Evolutionary conservation across 2,797 vertebrate species (phyloP), one percentile per base, ranked within the genome.

Genomic region (Lophius americanus): DNA sequence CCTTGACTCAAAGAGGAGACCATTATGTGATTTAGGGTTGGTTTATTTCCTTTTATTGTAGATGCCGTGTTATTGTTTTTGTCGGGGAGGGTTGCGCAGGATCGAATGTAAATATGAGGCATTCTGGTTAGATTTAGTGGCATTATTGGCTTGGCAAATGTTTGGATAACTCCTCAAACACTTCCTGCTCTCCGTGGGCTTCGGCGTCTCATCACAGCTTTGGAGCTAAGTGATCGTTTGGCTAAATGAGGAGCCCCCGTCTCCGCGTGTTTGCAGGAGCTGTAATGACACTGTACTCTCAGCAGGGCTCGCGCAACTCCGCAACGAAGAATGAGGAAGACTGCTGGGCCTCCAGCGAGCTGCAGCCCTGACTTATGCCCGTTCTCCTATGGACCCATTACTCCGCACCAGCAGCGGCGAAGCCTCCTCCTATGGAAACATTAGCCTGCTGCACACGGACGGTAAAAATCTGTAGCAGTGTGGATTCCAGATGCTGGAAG

Each of bases 121-220:
- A 94, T 95, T 95, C 94, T 94, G 35, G 93, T 92, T 94, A 96
- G 96, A 97, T 97, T 96, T 96, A 96, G 94, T 93, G 95, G 94
- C 95, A 94, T 96, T 98, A 97, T 95, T 96, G 95, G 95, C 95
- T 96, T 96, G 94, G 94, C 93, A 96, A 96, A 94, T 96, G 95
- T 97, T 97, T 96, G 95, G 96, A 95, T 95, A 96, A 96, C 95
- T 96, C 94, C 90, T 96, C 96, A 95, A 96, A 95, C 95, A 96
- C 95, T 93, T 93, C 92, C 83, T 89, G 93, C 91, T 96, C 96
- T 96, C 96, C 92, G 82, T 91, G 94, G 96, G 94, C 93, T 95
- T 83, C 94, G 82, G 92, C 91, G 94, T 93, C 95, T 97, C 95
- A 85, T 94, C 92, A 92, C 93, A 92, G 93, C 92, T 94, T 92